Evolutionary conservation across 2,888 invertebrate genomes (phyloP).

Genomic region (Heliconius charithonia): DNA sequence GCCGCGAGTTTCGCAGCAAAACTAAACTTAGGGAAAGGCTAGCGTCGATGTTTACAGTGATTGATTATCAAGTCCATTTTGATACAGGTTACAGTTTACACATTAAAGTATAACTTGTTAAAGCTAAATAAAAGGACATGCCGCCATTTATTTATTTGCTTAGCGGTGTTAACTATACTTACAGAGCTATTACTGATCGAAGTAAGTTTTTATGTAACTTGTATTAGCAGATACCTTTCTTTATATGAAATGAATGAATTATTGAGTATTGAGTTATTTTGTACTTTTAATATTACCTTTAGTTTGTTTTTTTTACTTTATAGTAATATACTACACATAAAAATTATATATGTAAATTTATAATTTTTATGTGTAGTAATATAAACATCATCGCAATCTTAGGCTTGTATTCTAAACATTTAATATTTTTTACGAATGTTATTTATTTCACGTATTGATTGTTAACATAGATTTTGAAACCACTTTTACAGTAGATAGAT

Average conservation of each 20-base stretch:
- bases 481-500: background rate
- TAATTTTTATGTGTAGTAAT: background rate
- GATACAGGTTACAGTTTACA: background rate
- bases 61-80: constrained; percentile 18
- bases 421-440: too few species aligned
- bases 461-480: background rate
- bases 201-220: constrained; percentile 8
- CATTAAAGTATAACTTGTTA: background rate
- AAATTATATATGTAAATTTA: background rate
- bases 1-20: constrained; percentile 16
- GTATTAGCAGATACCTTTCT: background rate
- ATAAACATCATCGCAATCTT: too few species aligned
- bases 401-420: too few species aligned
- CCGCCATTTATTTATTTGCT: constrained; percentile 5
- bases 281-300: background rate
- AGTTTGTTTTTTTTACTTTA: too few species aligned
- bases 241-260: background rate
- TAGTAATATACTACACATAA: too few species aligned
- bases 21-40: constrained; percentile 21
- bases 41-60: constrained; percentile 5
- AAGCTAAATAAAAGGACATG: constrained; percentile 2
- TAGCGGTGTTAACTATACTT: background rate
- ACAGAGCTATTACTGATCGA: background rate
- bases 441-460: background rate
- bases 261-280: background rate